Evolutionary conservation across 2,888 invertebrate species (phyloP), one percentile per base, ranked within the genome.

Genomic region (Oxystoma pomonae): DNA sequence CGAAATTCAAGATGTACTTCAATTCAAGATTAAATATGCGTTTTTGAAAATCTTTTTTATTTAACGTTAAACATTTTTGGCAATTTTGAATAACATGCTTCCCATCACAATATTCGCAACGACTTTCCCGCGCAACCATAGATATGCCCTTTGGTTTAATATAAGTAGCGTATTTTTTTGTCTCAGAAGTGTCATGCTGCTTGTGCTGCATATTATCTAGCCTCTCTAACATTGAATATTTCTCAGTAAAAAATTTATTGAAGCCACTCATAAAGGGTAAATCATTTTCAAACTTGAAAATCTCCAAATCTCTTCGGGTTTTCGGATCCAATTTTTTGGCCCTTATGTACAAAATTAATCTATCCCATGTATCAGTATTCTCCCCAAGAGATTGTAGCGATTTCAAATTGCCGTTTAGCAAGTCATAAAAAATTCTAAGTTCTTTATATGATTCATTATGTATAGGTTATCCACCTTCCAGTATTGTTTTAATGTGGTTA

Each of bases 251-350:
- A 50, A 50, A 50, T 50, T 50, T 50, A 50, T 50, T 50, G n/a
- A 50, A 50, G 50, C n/a, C 50, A 50, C 50, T n/a, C 50, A 50
- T 50, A 50, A n/a, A 50, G n/a, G 50, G 50, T 50, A 50, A 50
- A 50, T 50, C 50, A 12, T 50, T 9, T 50, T 50, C 50, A 50
- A 12, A 50, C 50, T 50, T 50, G 50, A 50, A 50, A 50, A 50
- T 9, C 50, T 50, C 50, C 50, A 9, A 50, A 50, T 50, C 50
- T 50, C 50, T 50, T 50, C 50, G 50, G 50, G 50, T 50, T 50
- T 50, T 50, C 9, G 50, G 50, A 50, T 50, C n/a, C 50, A 50
- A 50, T 50, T 50, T 50, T 50, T 50, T 50, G 50, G 50, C 50
- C n/a, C 9, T 50, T 50, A 50, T 12, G n/a, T 50, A 50, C 50